Conservation (phyloP, 92 coral and sea anemone genomes). For the Nematostella vectensis region DNA sequence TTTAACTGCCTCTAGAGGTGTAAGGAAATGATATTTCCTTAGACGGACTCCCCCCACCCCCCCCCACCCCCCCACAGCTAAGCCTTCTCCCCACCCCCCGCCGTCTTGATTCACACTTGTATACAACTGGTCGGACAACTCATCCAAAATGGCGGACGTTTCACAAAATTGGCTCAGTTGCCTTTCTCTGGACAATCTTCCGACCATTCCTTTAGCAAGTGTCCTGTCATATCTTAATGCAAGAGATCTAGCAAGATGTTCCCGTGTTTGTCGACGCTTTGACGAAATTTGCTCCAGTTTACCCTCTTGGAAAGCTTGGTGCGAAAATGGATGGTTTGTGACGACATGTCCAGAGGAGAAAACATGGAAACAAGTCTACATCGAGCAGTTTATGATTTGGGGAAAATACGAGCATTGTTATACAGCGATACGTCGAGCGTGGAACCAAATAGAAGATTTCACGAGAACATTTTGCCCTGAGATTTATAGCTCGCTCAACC, state of each 20-base stretch:
- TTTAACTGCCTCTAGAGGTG: too few species aligned
- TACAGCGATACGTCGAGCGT: constrained; percentile 74
- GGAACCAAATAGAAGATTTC: constrained; percentile 79
- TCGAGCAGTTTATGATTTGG: constrained; percentile 47
- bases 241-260: constrained; percentile 63
- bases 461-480: constrained; percentile 55
- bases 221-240: constrained; percentile 68
- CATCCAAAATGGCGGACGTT: constrained; percentile 50
- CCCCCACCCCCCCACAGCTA: too few species aligned
- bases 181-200: constrained; percentile 32
- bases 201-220: constrained; percentile 62
- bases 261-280: constrained; percentile 58
- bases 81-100: too few species aligned
- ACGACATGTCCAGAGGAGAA: constrained; percentile 38
- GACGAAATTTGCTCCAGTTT: constrained; percentile 54
- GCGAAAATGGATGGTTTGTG: constrained; percentile 67
- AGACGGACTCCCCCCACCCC: too few species aligned
- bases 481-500: constrained; percentile 54
- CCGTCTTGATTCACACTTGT: background rate
- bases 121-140: background rate
- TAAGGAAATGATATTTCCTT: too few species aligned
- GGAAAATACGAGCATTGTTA: constrained; percentile 77
- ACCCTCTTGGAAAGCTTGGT: constrained; percentile 79
- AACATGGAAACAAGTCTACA: constrained; percentile 67
- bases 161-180: background rate